These are phyloP conservation scores for Eclectus roratus DNA, from an alignment of 2,113 vertebrate species.

Conservation along the genomic window DNA sequence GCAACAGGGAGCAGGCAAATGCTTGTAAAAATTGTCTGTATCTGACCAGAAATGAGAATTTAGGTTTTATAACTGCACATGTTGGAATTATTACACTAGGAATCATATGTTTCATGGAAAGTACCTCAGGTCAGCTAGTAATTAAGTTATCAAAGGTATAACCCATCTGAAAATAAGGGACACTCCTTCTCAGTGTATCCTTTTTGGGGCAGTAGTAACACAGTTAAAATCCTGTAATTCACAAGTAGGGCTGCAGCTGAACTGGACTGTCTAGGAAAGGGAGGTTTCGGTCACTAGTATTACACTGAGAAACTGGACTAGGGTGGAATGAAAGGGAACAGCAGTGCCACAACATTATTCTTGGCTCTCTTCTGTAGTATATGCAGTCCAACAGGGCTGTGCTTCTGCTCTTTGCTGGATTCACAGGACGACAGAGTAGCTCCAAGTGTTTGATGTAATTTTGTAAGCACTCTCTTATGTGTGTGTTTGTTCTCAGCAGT, in stretches of 20 bases:
- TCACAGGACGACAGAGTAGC: neutral
- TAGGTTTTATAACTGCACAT: neutral
- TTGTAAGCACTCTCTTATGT: neutral
- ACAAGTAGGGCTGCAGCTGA: neutral
- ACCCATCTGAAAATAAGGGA: neutral
- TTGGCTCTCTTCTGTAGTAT: neutral
- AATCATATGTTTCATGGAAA: neutral
- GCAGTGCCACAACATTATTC: neutral
- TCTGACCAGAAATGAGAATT: neutral
- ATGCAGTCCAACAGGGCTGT: neutral
- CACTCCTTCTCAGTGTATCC: neutral
- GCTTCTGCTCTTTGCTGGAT: neutral
- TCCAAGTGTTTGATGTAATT: neutral
- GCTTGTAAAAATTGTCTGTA: neutral
- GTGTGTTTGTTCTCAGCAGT: slow-evolving; percentile 10
- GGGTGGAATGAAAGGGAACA: neutral
- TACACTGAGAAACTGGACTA: neutral
- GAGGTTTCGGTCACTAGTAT: neutral
- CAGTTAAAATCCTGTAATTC: neutral
- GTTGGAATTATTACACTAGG: neutral
- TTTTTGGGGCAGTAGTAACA: neutral
- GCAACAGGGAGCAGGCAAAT: neutral
- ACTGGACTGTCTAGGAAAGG: neutral
- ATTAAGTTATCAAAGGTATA: neutral
- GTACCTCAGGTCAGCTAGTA: neutral